Evolutionary conservation across 2,113 vertebrate species (phyloP), one percentile per base, ranked within the genome.

Genomic region (Rhinolophus ferrumequinum): DNA sequence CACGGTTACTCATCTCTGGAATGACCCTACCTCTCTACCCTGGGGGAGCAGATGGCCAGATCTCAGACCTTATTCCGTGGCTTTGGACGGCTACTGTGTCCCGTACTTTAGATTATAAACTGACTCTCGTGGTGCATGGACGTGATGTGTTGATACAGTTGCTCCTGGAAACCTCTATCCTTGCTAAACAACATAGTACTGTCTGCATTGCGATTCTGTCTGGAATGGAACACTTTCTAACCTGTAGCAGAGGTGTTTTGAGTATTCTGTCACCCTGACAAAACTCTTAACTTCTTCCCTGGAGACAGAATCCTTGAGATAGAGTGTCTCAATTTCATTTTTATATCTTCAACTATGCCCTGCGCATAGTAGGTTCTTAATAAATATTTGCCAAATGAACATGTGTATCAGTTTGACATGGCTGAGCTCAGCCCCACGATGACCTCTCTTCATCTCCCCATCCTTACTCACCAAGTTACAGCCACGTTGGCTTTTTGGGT

Each of bases 1-100:
- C 88, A 67, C 30, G 16, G 67, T 97, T 96, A 98, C 91, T 97
- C 95, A 95, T 92, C 35, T 73, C 83, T 21, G n/a, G 35, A 44
- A 47, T 64, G 67, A 16, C n/a, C 44, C 73, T 33, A 89, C 35
- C 87, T 33, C 80, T 28, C 13, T 24, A 1, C 19, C 10, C 50
- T 72, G 38, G 75, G 30, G 38, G 38, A n/a, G 70, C 90, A 80
- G 50, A 41, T n/a, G 73, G 50, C 79, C 6, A 2, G 41, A 10
- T 50, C 13, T 24, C 67, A 12, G 93, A 47, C 80, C 70, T 80
- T 58, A 19, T 15, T 14, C 44, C n/a, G 1, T 4, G 14, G 22
- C 81, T 15, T 26, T 33, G 50, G 18, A 28, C 12, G 8, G 18
- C 30, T 2, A 13, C 24, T 28, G 12, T 12, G 79, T 13, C 60